These are phyloP conservation scores for Pitangus sulphuratus DNA, from an alignment of 2,797 vertebrate genomes.

Conservation along the genomic window DNA sequence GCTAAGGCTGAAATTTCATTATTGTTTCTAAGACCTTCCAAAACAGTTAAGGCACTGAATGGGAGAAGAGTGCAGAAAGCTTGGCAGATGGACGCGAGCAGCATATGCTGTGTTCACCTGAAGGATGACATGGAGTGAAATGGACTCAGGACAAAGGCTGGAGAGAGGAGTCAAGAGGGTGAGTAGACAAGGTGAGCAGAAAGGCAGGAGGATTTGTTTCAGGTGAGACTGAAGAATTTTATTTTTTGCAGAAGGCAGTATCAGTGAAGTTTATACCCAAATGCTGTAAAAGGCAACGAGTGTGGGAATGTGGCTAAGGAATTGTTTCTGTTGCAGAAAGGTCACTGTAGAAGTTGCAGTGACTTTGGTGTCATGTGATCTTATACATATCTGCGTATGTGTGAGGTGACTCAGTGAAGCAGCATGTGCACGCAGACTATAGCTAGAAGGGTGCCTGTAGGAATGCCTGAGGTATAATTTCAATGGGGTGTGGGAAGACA, in stretches of 20 bases:
- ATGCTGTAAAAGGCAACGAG: neutral
- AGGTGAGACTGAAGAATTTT: neutral
- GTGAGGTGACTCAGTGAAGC: neutral
- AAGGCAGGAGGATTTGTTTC: neutral
- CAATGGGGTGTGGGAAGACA: neutral
- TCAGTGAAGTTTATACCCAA: neutral
- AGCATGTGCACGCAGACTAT: neutral
- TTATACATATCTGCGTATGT: neutral
- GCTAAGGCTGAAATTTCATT: neutral
- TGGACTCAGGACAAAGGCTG: neutral
- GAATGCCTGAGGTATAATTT: neutral
- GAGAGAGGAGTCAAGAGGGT: neutral
- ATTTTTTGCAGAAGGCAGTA: neutral
- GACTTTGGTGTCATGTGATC: constrained; percentile 16
- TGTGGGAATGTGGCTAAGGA: neutral
- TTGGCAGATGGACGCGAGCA: neutral
- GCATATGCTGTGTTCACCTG: neutral
- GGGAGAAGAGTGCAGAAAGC: neutral
- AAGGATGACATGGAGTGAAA: neutral
- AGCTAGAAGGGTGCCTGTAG: neutral
- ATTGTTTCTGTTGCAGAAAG: neutral
- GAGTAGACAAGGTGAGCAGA: neutral
- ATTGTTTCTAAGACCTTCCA: neutral
- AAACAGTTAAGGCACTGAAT: neutral
- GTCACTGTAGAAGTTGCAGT: neutral